Percentiles rank a stretch among this genome's conserved stretches.
These are phyloP conservation scores for Helicoverpa assulta DNA, from an alignment of 2,888 invertebrate genomes.

Conservation along the genomic window DNA sequence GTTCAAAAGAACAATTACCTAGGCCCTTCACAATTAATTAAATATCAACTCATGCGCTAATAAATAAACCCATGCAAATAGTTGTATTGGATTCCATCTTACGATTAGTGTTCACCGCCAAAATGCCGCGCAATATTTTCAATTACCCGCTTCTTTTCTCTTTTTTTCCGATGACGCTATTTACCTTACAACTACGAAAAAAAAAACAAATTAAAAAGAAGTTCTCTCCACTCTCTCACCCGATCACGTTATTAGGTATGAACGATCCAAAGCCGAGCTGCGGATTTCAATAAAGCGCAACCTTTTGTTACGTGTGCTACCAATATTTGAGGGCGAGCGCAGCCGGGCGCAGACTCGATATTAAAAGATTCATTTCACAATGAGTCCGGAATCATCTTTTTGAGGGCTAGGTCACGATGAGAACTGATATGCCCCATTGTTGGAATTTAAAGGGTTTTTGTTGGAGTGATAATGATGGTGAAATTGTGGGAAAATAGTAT, in stretches of 20 bases:
- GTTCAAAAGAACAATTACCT: no score
- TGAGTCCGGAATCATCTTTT: slow-evolving; percentile 69
- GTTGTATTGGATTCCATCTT: no score
- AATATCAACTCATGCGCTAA: no score
- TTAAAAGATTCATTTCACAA: slow-evolving; percentile 87
- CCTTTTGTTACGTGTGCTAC: slow-evolving; percentile 87
- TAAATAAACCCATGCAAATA: no score
- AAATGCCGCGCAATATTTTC: no score
- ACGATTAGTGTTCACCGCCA: no score
- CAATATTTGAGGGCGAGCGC: slow-evolving; percentile 81
- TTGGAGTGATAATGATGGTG: background rate
- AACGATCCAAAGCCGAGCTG: slow-evolving; percentile 76
- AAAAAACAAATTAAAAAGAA: background rate
- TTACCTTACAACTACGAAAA: no score
- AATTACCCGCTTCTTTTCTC: no score
- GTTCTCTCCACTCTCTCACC: slow-evolving; percentile 55
- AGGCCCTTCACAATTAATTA: no score
- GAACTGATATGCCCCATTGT: slow-evolving; percentile 21
- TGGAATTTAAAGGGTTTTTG: slow-evolving; percentile 6
- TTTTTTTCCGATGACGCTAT: no score
- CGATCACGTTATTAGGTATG: slow-evolving; percentile 85
- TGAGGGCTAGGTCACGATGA: slow-evolving; percentile 58
- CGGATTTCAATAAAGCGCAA: slow-evolving; percentile 87
- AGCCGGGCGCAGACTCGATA: slow-evolving; percentile 74
- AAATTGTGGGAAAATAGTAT: no score